Percentiles rank a stretch among this genome's conserved stretches.
Evolutionary conservation across 2,888 invertebrate species (phyloP).

Genomic region (Crocallis elinguaria): DNA sequence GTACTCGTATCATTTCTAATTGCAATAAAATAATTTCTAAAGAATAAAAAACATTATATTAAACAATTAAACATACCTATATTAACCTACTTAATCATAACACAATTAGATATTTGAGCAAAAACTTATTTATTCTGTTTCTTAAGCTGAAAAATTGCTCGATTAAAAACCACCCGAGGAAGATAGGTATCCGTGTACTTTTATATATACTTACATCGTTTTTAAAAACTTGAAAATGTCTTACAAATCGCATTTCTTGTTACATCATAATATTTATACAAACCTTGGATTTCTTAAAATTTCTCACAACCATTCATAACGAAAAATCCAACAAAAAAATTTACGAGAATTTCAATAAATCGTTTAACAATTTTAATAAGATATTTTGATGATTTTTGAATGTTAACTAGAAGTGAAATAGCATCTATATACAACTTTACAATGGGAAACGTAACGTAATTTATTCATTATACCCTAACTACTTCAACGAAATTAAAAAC

Average conservation of each 20-base stretch:
- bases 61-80: too few species aligned
- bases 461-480: conserved; percentile 52
- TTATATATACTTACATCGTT: conserved; percentile 25
- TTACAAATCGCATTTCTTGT: conserved; percentile 31
- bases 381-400: conserved; percentile 46
- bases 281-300: conserved; percentile 36
- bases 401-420: conserved; percentile 42
- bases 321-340: conserved; percentile 32
- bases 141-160: conserved; percentile 19
- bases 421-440: conserved; percentile 54
- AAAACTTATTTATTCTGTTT: neutral
- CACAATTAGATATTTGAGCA: too few species aligned
- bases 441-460: conserved; percentile 47
- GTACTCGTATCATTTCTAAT: too few species aligned
- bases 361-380: conserved; percentile 48
- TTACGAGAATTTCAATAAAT: conserved; percentile 32
- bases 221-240: conserved; percentile 33
- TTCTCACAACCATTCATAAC: conserved; percentile 48
- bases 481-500: conserved; percentile 39
- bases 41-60: too few species aligned
- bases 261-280: conserved; percentile 31
- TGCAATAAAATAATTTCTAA: too few species aligned
- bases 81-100: too few species aligned
- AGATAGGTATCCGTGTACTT: conserved; percentile 17
- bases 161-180: conserved; percentile 1